Conservation (phyloP, 1,140 invertebrate genomes). For the Philopotamus ludificatus region DNA sequence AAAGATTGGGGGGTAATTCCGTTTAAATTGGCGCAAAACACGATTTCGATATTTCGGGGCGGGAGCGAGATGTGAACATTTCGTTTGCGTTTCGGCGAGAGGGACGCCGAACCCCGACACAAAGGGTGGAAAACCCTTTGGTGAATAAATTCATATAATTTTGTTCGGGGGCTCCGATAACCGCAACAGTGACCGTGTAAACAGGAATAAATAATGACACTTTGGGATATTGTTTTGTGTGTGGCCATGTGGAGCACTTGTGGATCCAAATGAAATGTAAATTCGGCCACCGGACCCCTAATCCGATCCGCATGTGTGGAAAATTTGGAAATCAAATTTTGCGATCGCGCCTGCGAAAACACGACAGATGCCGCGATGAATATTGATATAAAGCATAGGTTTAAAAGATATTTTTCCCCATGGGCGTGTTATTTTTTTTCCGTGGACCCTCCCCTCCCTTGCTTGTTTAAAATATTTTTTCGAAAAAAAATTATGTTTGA, state of each 20-base stretch:
- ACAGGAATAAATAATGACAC: conserved; percentile 40
- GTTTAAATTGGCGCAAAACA: conserved; percentile 26
- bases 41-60: conserved; percentile 10
- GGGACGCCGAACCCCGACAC: neutral
- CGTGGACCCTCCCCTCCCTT: no score
- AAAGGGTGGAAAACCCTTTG: conserved; percentile 17
- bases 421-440: no score
- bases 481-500: no score
- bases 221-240: conserved; percentile 30
- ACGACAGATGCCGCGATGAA: no score
- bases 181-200: conserved; percentile 34
- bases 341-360: no score
- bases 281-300: conserved; percentile 6
- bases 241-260: conserved; percentile 14
- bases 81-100: neutral
- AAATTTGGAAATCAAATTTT: no score
- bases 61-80: conserved; percentile 1
- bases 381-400: no score
- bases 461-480: no score
- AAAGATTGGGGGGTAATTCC: no score
- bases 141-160: conserved; percentile 40
- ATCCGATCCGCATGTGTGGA: conserved; percentile 2
- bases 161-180: conserved; percentile 21
- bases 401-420: no score
- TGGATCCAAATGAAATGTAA: conserved; percentile 27